Conservation (phyloP, 1,140 invertebrate species). For the Rhysida immarginata region DNA sequence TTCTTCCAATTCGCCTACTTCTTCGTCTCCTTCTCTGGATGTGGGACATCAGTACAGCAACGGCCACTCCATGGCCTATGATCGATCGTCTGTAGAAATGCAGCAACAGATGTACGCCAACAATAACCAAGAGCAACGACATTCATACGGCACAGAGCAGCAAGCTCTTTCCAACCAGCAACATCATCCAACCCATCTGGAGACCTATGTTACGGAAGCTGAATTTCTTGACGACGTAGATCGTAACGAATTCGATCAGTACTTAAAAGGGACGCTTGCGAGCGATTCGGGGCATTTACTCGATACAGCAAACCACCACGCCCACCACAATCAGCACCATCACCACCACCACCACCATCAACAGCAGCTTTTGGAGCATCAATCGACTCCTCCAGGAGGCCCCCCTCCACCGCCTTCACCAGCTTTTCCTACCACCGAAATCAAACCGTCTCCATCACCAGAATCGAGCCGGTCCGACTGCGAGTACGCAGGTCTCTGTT, state of each 20-base stretch:
- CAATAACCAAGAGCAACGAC: too few relatives aligned
- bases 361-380: neutral
- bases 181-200: conserved; percentile 21
- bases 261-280: conserved; percentile 30
- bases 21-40: neutral
- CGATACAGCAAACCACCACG: neutral
- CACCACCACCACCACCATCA: neutral
- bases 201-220: conserved; percentile 12
- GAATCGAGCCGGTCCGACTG: neutral
- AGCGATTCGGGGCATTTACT: too few relatives aligned
- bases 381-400: neutral
- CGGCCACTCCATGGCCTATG: too few relatives aligned
- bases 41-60: neutral
- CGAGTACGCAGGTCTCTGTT: neutral
- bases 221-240: conserved; percentile 33
- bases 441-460: conserved; percentile 4
- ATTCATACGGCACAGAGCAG: conserved; percentile 6
- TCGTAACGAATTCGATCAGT: conserved; percentile 46
- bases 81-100: too few relatives aligned
- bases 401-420: neutral
- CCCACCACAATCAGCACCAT: neutral
- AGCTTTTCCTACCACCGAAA: neutral
- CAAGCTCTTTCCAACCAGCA: conserved; percentile 16
- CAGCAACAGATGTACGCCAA: too few relatives aligned
- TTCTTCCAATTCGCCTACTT: neutral